Conservation (phyloP, 2,797 vertebrate species). For the Acanthopagrus latus region DNA sequence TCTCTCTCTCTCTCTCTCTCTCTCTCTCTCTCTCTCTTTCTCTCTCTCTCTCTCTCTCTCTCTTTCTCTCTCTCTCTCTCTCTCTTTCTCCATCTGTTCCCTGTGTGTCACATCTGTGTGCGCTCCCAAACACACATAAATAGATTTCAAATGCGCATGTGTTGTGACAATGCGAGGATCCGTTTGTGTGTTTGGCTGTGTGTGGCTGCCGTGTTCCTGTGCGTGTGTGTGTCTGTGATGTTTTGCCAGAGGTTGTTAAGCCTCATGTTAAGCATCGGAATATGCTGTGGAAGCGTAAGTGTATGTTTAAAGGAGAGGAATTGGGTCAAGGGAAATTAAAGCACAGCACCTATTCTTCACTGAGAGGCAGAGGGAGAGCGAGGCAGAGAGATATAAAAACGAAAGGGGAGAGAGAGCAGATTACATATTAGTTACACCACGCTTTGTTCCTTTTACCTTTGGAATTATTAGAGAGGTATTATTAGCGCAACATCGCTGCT, state of each 20-base stretch:
- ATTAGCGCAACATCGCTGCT: slow-evolving; percentile 72
- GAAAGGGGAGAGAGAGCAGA: slow-evolving; percentile 59
- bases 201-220: slow-evolving; percentile 31
- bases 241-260: slow-evolving; percentile 78
- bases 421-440: slow-evolving; percentile 81
- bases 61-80: too few species aligned
- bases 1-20: too few species aligned
- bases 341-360: slow-evolving; percentile 67
- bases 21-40: too few species aligned
- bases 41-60: too few species aligned
- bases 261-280: slow-evolving; percentile 74
- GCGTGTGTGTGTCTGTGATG: slow-evolving; percentile 52
- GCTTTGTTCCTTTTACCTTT: slow-evolving; percentile 77
- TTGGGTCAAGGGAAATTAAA: slow-evolving; percentile 83
- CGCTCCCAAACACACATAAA: slow-evolving; percentile 28
- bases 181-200: slow-evolving; percentile 31
- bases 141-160: slow-evolving; percentile 42
- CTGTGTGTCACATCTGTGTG: slow-evolving; percentile 24
- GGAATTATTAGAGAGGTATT: slow-evolving; percentile 77
- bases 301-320: slow-evolving; percentile 77
- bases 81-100: neutral
- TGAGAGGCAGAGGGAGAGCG: slow-evolving; percentile 50
- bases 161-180: slow-evolving; percentile 33
- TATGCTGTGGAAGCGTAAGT: slow-evolving; percentile 71
- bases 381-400: slow-evolving; percentile 52